A percentile compares a stretch with the other conserved stretches of the same genome.
Evolutionary conservation across 2,888 invertebrate species (phyloP).

Genomic region (Acleris emargana): DNA sequence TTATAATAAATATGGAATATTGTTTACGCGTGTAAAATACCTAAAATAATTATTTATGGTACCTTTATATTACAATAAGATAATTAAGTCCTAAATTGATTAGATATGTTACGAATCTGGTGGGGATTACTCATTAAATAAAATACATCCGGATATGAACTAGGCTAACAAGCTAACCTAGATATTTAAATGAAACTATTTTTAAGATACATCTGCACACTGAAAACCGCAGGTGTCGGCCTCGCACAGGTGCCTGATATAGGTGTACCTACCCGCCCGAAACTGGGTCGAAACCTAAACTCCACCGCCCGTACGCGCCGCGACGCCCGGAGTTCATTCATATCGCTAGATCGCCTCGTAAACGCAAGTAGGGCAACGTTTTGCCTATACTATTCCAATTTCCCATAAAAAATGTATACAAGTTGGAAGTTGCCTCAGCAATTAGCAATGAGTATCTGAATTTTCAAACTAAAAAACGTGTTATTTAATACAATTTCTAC

Average conservation of each 20-base stretch:
- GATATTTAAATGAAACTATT: constrained; percentile 60
- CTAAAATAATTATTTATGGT: too few relatives aligned
- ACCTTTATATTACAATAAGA: too few relatives aligned
- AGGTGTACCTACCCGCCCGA: constrained; percentile 16
- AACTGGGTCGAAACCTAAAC: constrained; percentile 31
- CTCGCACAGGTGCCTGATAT: constrained; percentile 49
- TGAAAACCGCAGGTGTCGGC: constrained; percentile 48
- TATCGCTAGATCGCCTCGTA: constrained; percentile 11
- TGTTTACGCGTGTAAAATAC: too few relatives aligned
- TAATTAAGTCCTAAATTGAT: too few relatives aligned
- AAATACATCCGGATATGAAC: neutral
- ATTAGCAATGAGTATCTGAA: neutral
- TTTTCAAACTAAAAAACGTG: constrained; percentile 7
- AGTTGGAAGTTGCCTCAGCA: neutral
- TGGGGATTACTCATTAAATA: too few relatives aligned
- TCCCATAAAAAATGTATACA: constrained; percentile 17
- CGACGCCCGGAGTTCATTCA: constrained; percentile 23
- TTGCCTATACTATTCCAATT: constrained; percentile 16
- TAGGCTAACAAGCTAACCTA: constrained; percentile 36
- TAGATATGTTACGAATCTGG: too few relatives aligned
- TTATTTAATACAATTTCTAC: constrained; percentile 10
- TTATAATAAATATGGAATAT: too few relatives aligned
- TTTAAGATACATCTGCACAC: constrained; percentile 50
- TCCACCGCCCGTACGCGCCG: constrained; percentile 13
- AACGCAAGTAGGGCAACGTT: constrained; percentile 23